Conservation (phyloP, 2,797 vertebrate genomes). For the Benthosema pterotum region DNA sequence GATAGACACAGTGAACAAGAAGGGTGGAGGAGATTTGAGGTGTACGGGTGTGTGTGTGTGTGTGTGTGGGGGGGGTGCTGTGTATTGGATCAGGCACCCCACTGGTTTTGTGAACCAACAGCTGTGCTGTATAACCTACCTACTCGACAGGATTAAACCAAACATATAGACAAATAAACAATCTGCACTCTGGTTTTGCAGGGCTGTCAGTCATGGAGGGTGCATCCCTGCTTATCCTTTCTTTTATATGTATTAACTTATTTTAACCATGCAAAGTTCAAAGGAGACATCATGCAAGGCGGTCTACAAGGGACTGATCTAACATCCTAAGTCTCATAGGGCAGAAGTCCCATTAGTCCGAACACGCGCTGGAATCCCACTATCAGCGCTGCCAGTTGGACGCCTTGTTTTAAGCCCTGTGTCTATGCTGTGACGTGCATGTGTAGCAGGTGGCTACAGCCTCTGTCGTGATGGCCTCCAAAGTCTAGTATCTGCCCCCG, state of each 20-base stretch:
- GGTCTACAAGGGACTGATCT: too few relatives aligned
- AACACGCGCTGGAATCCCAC: too few relatives aligned
- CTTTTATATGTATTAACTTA: neutral
- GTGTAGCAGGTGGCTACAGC: too few relatives aligned
- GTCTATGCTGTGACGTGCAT: too few relatives aligned
- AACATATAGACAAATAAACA: constrained; percentile 78
- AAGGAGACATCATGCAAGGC: constrained; percentile 31
- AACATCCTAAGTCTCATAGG: too few relatives aligned
- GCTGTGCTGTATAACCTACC: constrained; percentile 76
- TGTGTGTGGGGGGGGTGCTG: neutral
- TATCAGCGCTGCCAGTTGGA: too few relatives aligned
- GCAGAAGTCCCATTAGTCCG: too few relatives aligned
- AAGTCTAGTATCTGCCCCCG: too few relatives aligned
- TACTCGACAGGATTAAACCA: constrained; percentile 80
- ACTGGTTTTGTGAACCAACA: constrained; percentile 75
- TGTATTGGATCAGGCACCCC: constrained; percentile 73
- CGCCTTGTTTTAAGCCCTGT: too few relatives aligned
- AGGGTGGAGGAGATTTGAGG: constrained; percentile 31
- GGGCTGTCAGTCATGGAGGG: constrained; percentile 43
- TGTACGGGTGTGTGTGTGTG: constrained; percentile 32
- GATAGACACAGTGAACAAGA: constrained; percentile 9
- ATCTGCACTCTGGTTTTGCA: constrained; percentile 66
- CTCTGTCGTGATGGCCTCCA: too few relatives aligned
- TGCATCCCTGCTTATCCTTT: constrained; percentile 25
- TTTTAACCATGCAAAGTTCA: constrained; percentile 46